Evolutionary conservation across 2,113 vertebrate genomes (phyloP), one percentile per base, ranked within the genome.

Genomic region (Lutjanus erythropterus): DNA sequence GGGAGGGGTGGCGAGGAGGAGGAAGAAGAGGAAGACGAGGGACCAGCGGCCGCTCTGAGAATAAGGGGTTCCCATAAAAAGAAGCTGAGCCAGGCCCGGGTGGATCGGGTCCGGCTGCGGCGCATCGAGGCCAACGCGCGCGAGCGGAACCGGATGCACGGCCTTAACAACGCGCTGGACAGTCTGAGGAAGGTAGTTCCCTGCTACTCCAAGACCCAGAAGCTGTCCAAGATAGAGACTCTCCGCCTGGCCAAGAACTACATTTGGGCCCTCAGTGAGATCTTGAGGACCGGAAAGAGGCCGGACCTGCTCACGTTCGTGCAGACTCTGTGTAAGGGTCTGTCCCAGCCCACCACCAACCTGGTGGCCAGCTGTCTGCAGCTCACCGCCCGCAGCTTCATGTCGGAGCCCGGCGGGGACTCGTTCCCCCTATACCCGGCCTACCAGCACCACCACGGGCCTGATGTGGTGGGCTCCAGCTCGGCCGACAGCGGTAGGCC

Each of bases 141-240:
- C 3, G 97, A 98, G 90, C 91, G 97, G 78, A 97, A 95, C 87
- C 84, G 97, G 21, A 98, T 68, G 65, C 97, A 98, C 0, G 96
- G 97, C 62, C 96, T 98, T 80, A 98, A 98, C 1, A 96, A 96
- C 0, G 97, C 97, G 6, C 88, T 98, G 94, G 97, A 98, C 95
- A 96, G 95, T 92, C 95, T 98, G 89, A 94, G 97, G 59, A 97
- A 97, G 92, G 97, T 97, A 66, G 97, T 98, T 78, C 97, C 97
- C 53, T 98, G 97, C 72, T 97, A 97, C 80, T 98, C 97, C 52
- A 98, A 97, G 94, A 97, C 97, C 29, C 97, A 98, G 78, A 98
- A 98, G 93, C 95, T 98, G 52, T 98, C 97, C 81, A 98, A 98
- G 97, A 97, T 68, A 37, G 65, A 68, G 29, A 68, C 65, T 12